Percentiles rank a stretch among this genome's conserved stretches.
phyloP scores from a whole-genome alignment of 2,888 invertebrate species.

The Neuroscelio doddi region DNA sequence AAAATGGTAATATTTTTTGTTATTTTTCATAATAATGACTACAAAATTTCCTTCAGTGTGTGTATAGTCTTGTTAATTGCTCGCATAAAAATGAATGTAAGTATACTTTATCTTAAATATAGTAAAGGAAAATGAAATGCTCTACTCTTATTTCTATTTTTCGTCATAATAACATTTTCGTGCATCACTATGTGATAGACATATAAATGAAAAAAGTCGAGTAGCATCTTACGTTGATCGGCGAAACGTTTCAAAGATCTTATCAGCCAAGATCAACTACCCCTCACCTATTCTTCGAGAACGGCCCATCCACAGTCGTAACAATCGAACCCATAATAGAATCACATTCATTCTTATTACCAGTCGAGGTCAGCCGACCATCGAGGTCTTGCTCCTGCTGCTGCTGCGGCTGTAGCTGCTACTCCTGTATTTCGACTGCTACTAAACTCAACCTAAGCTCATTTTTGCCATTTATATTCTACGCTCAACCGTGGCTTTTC shows the following conservation, averaged over 20 bases:
- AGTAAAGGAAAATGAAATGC: too few relatives aligned
- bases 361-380: constrained; percentile 67
- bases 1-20: too few relatives aligned
- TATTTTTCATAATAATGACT: too few relatives aligned
- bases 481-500: constrained; percentile 42
- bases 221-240: constrained; percentile 35
- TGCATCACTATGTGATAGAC: constrained; percentile 32
- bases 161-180: constrained; percentile 13
- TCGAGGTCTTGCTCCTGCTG: constrained; percentile 34
- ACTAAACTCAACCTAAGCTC: constrained; percentile 53
- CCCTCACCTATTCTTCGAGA: constrained; percentile 57
- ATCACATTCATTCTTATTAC: constrained; percentile 73
- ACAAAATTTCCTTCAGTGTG: too few relatives aligned
- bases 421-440: constrained; percentile 45
- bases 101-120: too few relatives aligned
- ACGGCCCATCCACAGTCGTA: constrained; percentile 64
- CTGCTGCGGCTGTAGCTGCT: too few relatives aligned
- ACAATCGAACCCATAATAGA: constrained; percentile 72
- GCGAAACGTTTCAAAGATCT: constrained; percentile 43
- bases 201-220: constrained; percentile 29
- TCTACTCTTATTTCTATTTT: constrained; percentile 7
- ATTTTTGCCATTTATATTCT: constrained; percentile 56
- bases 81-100: too few relatives aligned
- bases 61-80: too few relatives aligned
- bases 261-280: constrained; percentile 64